phyloP scores from a whole-genome alignment of 2,888 invertebrate genomes.

The Tetragonisca angustula region DNA sequence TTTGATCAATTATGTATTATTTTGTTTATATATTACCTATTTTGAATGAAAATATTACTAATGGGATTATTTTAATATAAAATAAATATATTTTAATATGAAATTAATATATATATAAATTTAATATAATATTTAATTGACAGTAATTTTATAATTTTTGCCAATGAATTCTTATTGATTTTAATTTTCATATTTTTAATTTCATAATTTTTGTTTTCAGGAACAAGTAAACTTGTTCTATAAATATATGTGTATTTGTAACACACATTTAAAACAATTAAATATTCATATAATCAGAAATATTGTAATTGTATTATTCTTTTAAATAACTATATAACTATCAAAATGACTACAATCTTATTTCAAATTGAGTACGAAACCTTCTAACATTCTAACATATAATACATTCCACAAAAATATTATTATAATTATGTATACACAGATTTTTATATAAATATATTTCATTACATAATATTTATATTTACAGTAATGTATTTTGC shows the following conservation, averaged over 20 bases:
- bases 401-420: slow-evolving; percentile 51
- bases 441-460: slow-evolving; percentile 19
- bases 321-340: background rate
- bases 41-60: background rate
- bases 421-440: slow-evolving; percentile 40
- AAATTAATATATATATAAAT: background rate
- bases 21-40: background rate
- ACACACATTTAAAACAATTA: background rate
- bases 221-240: background rate
- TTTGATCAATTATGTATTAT: too few relatives aligned
- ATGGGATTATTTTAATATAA: background rate
- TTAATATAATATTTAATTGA: too few relatives aligned
- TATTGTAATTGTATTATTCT: slow-evolving; percentile 3
- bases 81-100: background rate
- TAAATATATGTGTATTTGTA: background rate
- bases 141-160: background rate
- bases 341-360: background rate
- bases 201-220: background rate
- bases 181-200: background rate
- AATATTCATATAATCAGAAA: background rate
- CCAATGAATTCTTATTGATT: too few relatives aligned
- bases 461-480: slow-evolving; percentile 29
- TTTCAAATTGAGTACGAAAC: background rate
- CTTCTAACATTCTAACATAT: background rate
- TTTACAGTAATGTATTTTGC: slow-evolving; percentile 19